Base-by-base conservation (phyloP, 2,888 invertebrate species). In the Lycocerus yunnanus region DNA sequence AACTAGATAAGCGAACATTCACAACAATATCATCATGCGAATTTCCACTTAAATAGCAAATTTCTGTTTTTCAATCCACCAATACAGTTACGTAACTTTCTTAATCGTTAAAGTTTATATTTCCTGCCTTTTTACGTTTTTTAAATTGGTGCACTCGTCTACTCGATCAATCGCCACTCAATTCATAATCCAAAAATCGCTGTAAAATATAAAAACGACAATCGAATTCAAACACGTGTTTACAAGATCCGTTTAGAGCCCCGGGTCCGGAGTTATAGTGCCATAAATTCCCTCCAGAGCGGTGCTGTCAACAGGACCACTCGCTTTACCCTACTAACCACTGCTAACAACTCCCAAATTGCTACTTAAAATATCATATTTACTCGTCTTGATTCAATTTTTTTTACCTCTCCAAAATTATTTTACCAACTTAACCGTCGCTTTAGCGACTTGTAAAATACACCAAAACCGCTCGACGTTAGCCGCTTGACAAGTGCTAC, bases 271-370 rank as follows among this genome's bases (percentile, higher is more conserved):
- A 85, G 84, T 85, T 85, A 85, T 84, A 82, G 82, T 80, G 80
- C 82, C 78, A 82, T 82, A 80, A 83, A 81, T 82, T 81, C 80
- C 81, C 78, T 78, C 82, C 80, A 83, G 82, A 81, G 81, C 78
- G 76, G 74, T 78, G 76, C 76, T 76, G 76, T 76, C 76, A 76
- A 68, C 76, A 66, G 71, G 81, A 83, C 84, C 83, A 83, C 83
- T 83, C 83, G 82, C 84, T 81, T 84, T 83, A 84, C 84, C 84
- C 83, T 82, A 84, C 85, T 85, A 85, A 86, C 85, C 86, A 84
- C 85, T 84, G 84, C 85, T 85, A 85, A 86, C 85, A 85, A 85
- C 85, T 85, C 85, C 84, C 84, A 85, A 85, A 86, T 86, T 85
- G 85, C 85, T 83, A 84, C 84, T 84, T 83, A 84, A 84, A 84